Evolutionary conservation across 2,113 vertebrate species (phyloP).

Genomic region (Chunga burmeisteri): DNA sequence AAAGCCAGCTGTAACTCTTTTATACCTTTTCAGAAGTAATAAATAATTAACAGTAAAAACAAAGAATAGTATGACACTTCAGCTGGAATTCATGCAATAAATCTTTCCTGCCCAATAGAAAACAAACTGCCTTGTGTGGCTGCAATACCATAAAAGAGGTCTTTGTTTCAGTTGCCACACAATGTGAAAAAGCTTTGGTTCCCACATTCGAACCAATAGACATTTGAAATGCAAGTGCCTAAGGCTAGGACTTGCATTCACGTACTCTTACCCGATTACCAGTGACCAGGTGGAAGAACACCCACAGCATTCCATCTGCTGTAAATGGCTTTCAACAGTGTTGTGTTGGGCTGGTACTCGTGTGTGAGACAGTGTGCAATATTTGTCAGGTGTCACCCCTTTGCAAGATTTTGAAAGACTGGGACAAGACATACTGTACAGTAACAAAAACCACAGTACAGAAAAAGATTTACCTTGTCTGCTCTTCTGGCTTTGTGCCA

Average conservation of each 20-base stretch:
- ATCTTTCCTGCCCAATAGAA: neutral
- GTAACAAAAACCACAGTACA: neutral
- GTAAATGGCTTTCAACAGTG: neutral
- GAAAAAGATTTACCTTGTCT: neutral
- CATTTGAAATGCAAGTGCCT: neutral
- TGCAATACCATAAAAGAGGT: neutral
- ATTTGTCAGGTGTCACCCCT: neutral
- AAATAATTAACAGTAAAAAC: slow-evolving; percentile 51
- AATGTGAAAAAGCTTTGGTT: neutral
- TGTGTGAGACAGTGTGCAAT: neutral
- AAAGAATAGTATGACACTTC: neutral
- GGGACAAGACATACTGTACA: neutral
- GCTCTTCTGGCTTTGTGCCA: neutral
- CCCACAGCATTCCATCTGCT: slow-evolving; percentile 19
- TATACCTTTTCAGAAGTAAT: slow-evolving; percentile 1
- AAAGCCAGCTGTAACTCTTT: neutral
- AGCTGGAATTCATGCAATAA: neutral
- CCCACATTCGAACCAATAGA: neutral
- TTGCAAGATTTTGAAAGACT: neutral
- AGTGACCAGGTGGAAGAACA: neutral
- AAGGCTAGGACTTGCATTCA: neutral
- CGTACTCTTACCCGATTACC: neutral
- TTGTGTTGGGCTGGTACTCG: neutral
- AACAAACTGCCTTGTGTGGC: slow-evolving; percentile 10
- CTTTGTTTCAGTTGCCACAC: slow-evolving; percentile 1